A percentile compares a stretch with the other conserved stretches of the same genome.
phyloP scores from a whole-genome alignment of 2,888 invertebrate genomes.

The Harpalus rubripes region DNA sequence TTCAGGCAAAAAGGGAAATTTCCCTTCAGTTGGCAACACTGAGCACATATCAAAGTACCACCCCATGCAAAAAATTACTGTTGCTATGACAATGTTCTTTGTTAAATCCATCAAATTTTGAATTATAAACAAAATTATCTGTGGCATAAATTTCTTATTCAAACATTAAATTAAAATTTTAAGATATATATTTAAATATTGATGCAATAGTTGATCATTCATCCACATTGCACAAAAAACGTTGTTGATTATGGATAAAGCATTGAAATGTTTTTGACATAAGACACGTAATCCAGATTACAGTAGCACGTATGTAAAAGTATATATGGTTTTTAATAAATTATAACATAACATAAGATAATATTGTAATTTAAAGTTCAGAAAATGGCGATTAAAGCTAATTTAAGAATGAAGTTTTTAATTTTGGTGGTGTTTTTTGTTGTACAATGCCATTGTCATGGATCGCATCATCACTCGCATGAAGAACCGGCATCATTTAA shows the following conservation, averaged over 20 bases:
- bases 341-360: neutral
- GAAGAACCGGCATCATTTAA: slow-evolving; percentile 88
- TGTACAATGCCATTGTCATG: slow-evolving; percentile 36
- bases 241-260: neutral
- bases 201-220: too few species aligned
- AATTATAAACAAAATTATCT: too few species aligned
- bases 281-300: slow-evolving; percentile 62
- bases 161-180: too few species aligned
- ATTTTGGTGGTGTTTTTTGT: slow-evolving; percentile 42
- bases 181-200: too few species aligned
- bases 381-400: slow-evolving; percentile 37
- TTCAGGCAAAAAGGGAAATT: too few species aligned
- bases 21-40: too few species aligned
- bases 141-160: too few species aligned
- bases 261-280: slow-evolving; percentile 30
- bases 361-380: slow-evolving; percentile 27
- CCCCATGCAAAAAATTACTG: too few species aligned
- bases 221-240: neutral
- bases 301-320: slow-evolving; percentile 56
- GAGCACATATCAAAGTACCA: too few species aligned
- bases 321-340: slow-evolving; percentile 45
- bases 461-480: slow-evolving; percentile 78
- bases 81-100: too few species aligned
- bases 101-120: too few species aligned
- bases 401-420: slow-evolving; percentile 33